Percentiles rank a stretch among this genome's conserved stretches.
These are phyloP conservation scores for Pantherophis alleghaniensis DNA, from an alignment of 2,797 vertebrate species.

Conservation along the genomic window DNA sequence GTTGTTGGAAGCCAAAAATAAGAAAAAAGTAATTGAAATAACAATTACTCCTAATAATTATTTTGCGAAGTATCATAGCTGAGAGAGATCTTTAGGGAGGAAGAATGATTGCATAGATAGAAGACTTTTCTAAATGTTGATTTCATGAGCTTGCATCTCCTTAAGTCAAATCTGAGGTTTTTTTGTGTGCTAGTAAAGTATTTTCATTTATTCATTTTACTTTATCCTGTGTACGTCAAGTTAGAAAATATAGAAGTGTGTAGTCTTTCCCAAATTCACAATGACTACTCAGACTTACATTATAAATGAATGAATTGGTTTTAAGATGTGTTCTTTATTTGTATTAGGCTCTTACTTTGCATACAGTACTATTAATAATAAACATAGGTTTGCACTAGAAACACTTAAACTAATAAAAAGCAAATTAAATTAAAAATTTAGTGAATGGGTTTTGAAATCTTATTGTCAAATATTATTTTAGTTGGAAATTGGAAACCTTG, in stretches of 20 bases:
- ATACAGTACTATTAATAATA: not conserved
- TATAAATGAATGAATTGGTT: not conserved
- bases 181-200: not conserved
- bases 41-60: not conserved
- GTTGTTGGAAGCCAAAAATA: not conserved
- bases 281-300: not conserved
- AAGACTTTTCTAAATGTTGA: not conserved
- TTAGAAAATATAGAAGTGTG: not conserved
- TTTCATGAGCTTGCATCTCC: not conserved
- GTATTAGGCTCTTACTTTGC: not conserved
- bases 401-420: not conserved
- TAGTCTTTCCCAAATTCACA: not conserved
- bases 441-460: not conserved
- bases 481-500: slow-evolving; percentile 91
- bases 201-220: not conserved
- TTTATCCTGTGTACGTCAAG: not conserved
- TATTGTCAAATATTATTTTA: slow-evolving; percentile 60
- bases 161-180: not conserved
- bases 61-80: not conserved
- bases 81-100: not conserved
- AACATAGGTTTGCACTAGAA: not conserved
- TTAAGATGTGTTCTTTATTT: not conserved
- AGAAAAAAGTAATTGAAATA: not conserved
- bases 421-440: not conserved
- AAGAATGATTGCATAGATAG: not conserved